phyloP scores from a whole-genome alignment of 2,888 invertebrate genomes.

The Nineta flava region DNA sequence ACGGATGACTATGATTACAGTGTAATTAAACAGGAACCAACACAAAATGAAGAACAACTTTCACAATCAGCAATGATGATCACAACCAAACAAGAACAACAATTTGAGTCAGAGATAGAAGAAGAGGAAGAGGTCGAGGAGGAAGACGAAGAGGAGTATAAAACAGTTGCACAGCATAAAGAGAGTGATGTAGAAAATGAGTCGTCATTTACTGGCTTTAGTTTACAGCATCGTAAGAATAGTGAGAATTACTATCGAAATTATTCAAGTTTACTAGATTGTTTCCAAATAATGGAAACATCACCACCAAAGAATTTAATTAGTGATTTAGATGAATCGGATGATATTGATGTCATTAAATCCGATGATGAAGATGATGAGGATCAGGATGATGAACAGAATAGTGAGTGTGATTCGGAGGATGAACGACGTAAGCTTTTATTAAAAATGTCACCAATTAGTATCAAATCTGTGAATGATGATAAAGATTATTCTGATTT shows the following conservation, averaged over 20 bases:
- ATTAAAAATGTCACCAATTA: slow-evolving; percentile 2
- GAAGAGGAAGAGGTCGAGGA: background rate
- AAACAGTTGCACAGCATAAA: background rate
- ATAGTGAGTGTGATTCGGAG: slow-evolving; percentile 3
- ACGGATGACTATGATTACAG: slow-evolving; percentile 7
- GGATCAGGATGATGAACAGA: too few species aligned
- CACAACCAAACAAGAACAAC: too few species aligned
- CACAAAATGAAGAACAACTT: background rate
- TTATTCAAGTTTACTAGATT: background rate
- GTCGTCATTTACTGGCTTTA: background rate
- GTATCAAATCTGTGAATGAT: background rate
- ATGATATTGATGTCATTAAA: slow-evolving; percentile 10
- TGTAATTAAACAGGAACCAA: background rate
- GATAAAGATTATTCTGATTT: slow-evolving; percentile 2
- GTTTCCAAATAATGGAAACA: background rate
- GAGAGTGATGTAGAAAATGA: background rate
- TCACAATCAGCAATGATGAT: background rate
- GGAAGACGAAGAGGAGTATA: background rate
- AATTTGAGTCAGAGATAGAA: background rate
- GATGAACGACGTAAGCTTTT: slow-evolving; percentile 1
- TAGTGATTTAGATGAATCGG: slow-evolving; percentile 10
- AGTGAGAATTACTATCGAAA: slow-evolving; percentile 1
- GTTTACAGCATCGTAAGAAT: background rate
- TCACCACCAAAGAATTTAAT: slow-evolving; percentile 10
- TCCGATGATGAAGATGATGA: slow-evolving; percentile 6